Evolutionary conservation across 2,113 vertebrate genomes (phyloP), one percentile per base, ranked within the genome.

Genomic region (Dermatemys mawii): DNA sequence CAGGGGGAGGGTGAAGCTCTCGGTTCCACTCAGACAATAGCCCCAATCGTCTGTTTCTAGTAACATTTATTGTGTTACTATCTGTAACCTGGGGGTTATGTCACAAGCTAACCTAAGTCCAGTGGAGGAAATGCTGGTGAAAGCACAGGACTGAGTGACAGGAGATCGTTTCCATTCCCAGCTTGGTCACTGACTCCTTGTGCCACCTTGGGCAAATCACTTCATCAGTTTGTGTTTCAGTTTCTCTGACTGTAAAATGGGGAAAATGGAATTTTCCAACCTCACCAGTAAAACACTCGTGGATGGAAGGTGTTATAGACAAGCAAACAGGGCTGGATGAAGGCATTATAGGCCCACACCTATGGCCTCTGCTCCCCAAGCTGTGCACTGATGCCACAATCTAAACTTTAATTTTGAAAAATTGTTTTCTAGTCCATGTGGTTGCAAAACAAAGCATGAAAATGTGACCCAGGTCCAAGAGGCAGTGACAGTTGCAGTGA

Each of bases 361-460:
- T 78, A 90, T 78, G 84, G 88, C 49, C 82, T 51, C 41, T 91
- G 4, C 78, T 96, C 84, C 93, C 93, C 81, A 86, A 93, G 93
- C 91, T 94, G 86, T 79, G 92, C 89, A 70, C 16, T 78, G 60
- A 50, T 90, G 79, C 89, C 79, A 89, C 70, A 41, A 89, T 87
- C 84, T 73, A 55, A 90, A 32, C 54, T 93, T 16, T 26, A 55
- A 49, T 89, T 46, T 21, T 35, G 76, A 92, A 93, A 81, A 87
- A 49, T n/a, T 83, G 83, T 85, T 87, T 79, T 38, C 86, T 76
- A 46, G 32, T 12, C 50, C 29, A 46, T 60, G 79, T 44, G 67
- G 17, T 55, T 60, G 44, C 70, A 95, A 95, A 96, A 87, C 29
- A 83, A 96, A 96, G 84, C 94, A 91, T 86, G 70, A 50, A 32